phyloP scores from a whole-genome alignment of 2,888 invertebrate genomes.

The Megamerina dolium region DNA sequence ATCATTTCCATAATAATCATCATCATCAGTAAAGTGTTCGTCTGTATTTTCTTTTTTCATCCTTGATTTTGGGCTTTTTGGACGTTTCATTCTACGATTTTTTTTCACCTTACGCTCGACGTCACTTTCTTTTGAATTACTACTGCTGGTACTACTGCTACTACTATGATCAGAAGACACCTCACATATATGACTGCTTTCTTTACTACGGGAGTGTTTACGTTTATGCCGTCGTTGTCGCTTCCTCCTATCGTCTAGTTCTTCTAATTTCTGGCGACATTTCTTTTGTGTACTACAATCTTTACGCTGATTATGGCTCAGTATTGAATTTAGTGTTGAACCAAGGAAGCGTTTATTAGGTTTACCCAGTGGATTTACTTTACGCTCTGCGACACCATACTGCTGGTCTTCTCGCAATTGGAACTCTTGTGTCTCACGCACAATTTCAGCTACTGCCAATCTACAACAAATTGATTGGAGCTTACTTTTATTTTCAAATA shows the following conservation, averaged over 20 bases:
- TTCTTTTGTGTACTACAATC: constrained; percentile 26
- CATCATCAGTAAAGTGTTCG: too few species aligned
- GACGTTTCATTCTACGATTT: not conserved
- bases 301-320: constrained; percentile 35
- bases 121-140: not conserved
- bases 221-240: constrained; percentile 9
- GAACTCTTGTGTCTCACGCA: constrained; percentile 26
- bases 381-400: constrained; percentile 27
- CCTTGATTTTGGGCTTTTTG: too few species aligned
- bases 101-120: not conserved
- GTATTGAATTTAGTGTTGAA: constrained; percentile 32
- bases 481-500: not conserved
- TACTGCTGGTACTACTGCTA: too few species aligned
- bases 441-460: constrained; percentile 35
- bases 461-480: constrained; percentile 17
- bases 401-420: constrained; percentile 1
- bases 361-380: constrained; percentile 36
- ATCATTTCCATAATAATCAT: too few species aligned
- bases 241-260: constrained; percentile 28
- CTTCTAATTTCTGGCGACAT: constrained; percentile 32
- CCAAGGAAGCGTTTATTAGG: constrained; percentile 40
- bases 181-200: too few species aligned
- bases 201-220: not conserved
- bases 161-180: not conserved
- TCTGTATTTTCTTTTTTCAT: too few species aligned